Conservation (phyloP, 2,113 vertebrate species). For the western clawed frog (Xenopus tropicalis) region DNA sequence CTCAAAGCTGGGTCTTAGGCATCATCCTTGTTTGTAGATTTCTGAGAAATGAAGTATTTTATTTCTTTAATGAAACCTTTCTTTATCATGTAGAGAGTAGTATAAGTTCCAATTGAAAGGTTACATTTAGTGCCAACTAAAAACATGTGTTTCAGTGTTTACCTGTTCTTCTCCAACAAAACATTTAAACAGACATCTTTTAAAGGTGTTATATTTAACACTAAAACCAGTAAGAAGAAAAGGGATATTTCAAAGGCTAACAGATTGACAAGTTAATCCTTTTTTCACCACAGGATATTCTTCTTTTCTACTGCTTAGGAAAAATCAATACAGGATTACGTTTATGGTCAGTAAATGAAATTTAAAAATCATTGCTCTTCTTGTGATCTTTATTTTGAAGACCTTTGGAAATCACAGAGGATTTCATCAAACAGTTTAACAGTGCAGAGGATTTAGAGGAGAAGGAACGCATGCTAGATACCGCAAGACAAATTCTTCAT, state of each 20-base stretch:
- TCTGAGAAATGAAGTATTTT: no score
- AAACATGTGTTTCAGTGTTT: no score
- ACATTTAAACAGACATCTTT: neutral
- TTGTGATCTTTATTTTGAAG: slow-evolving; percentile 45
- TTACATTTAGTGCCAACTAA: no score
- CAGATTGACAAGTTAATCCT: neutral
- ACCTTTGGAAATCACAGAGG: slow-evolving; percentile 54
- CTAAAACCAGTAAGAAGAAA: neutral
- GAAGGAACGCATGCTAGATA: slow-evolving; percentile 46
- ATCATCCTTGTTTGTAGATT: no score
- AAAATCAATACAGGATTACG: slow-evolving; percentile 30
- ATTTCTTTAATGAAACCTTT: no score
- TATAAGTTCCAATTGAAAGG: no score
- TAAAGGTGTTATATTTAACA: neutral
- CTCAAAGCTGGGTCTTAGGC: no score
- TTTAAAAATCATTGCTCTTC: slow-evolving; percentile 26
- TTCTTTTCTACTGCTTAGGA: slow-evolving; percentile 25
- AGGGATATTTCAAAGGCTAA: neutral
- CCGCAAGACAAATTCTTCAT: slow-evolving; percentile 51
- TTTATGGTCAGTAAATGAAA: slow-evolving; percentile 37
- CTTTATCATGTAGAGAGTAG: no score
- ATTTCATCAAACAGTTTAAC: slow-evolving; percentile 56
- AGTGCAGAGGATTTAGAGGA: slow-evolving; percentile 40
- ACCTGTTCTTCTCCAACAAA: no score
- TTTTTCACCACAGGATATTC: slow-evolving; percentile 18